These are phyloP conservation scores for Aromia moschata DNA, from an alignment of 2,888 invertebrate species.

Conservation along the genomic window DNA sequence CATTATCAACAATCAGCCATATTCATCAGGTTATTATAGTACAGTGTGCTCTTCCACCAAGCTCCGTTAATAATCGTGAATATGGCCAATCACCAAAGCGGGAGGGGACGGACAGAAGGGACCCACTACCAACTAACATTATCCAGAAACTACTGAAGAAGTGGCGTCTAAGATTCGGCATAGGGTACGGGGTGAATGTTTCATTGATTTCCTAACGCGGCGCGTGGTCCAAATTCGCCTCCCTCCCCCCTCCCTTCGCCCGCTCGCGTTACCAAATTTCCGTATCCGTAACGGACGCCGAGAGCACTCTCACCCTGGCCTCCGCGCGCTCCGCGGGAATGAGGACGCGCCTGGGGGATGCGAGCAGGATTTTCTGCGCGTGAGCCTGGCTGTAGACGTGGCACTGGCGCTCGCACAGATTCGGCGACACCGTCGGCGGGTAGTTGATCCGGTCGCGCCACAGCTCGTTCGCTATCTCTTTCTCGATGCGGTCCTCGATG, in stretches of 20 bases:
- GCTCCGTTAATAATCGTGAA: slow-evolving; percentile 51
- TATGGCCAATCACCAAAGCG: slow-evolving; percentile 58
- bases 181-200: slow-evolving; percentile 46
- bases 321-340: slow-evolving; percentile 70
- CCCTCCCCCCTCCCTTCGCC: no score
- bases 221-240: slow-evolving; percentile 24
- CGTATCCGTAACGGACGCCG: slow-evolving; percentile 71
- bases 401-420: slow-evolving; percentile 61
- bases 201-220: slow-evolving; percentile 49
- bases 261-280: slow-evolving; percentile 79
- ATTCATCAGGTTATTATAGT: slow-evolving; percentile 50
- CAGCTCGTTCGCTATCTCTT: slow-evolving; percentile 70
- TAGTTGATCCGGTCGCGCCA: slow-evolving; percentile 76
- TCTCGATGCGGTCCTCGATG: slow-evolving; percentile 62
- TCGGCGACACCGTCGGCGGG: slow-evolving; percentile 69
- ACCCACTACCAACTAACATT: slow-evolving; percentile 55
- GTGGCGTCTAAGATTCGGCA: slow-evolving; percentile 24
- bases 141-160: slow-evolving; percentile 34
- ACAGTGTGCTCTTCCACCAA: slow-evolving; percentile 50
- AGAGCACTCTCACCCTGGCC: slow-evolving; percentile 73
- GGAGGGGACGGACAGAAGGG: slow-evolving; percentile 31
- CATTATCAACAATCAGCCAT: slow-evolving; percentile 50
- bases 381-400: slow-evolving; percentile 58
- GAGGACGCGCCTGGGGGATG: slow-evolving; percentile 70
- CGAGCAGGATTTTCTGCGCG: slow-evolving; percentile 62